phyloP scores from a whole-genome alignment of 1,140 invertebrate genomes.

The Bombus confusus region DNA sequence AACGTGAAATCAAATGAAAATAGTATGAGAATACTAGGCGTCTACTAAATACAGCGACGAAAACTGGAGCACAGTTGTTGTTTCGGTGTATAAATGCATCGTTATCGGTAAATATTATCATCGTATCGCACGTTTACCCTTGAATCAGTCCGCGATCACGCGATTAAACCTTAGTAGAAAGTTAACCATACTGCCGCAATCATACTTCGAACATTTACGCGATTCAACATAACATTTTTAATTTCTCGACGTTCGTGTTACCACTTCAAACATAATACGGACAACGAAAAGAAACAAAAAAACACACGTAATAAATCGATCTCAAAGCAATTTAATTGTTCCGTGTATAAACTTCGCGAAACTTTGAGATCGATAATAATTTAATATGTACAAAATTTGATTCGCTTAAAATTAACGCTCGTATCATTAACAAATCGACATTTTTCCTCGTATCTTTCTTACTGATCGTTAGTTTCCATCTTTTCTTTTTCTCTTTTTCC shows the following conservation, averaged over 20 bases:
- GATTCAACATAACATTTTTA: constrained; percentile 50
- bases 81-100: constrained; percentile 51
- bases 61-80: constrained; percentile 47
- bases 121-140: constrained; percentile 54
- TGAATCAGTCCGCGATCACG: constrained; percentile 72
- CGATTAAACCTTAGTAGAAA: constrained; percentile 68
- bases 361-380: constrained; percentile 69
- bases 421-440: constrained; percentile 38
- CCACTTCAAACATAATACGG: constrained; percentile 27
- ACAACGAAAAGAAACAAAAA: constrained; percentile 59
- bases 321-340: constrained; percentile 57
- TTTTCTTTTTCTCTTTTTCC: constrained; percentile 42
- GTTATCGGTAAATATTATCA: constrained; percentile 63
- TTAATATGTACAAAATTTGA: constrained; percentile 74
- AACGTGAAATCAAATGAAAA: constrained; percentile 53
- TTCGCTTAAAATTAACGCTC: constrained; percentile 70
- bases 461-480: constrained; percentile 15
- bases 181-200: constrained; percentile 68
- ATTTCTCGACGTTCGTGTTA: constrained; percentile 37
- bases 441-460: neutral
- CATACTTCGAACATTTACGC: constrained; percentile 65
- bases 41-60: constrained; percentile 37
- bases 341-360: constrained; percentile 29
- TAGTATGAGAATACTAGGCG: constrained; percentile 10
- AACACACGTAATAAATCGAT: constrained; percentile 57